These are phyloP conservation scores for Dendrolimus houi DNA, from an alignment of 2,888 invertebrate genomes.

Conservation along the genomic window DNA sequence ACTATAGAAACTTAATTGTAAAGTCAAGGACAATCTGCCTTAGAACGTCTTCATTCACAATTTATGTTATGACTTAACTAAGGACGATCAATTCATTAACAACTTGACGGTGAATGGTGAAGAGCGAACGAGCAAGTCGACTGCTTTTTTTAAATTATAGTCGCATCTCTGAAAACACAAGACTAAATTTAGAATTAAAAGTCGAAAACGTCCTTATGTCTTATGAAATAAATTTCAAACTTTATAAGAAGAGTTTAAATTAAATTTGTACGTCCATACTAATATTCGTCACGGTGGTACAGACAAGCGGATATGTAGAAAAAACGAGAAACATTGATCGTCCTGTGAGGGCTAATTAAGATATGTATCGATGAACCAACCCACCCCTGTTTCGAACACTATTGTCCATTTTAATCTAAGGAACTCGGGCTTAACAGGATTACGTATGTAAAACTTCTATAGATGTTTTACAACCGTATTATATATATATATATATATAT, in stretches of 20 bases:
- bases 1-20: too few species aligned
- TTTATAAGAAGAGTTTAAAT: constrained; percentile 1
- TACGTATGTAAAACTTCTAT: constrained; percentile 7
- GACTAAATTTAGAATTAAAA: constrained; percentile 6
- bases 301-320: constrained; percentile 41
- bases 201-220: constrained; percentile 3
- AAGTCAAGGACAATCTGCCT: too few species aligned
- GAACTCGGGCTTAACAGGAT: constrained; percentile 15
- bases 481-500: too few species aligned
- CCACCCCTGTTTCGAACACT: constrained; percentile 57
- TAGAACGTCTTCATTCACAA: constrained; percentile 20
- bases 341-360: constrained; percentile 75
- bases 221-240: not conserved
- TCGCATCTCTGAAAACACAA: constrained; percentile 23
- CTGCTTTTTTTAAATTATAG: constrained; percentile 42
- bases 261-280: constrained; percentile 17
- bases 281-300: constrained; percentile 55
- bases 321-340: constrained; percentile 51
- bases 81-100: constrained; percentile 28
- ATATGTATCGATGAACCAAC: constrained; percentile 67
- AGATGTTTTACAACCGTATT: too few species aligned
- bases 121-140: constrained; percentile 33
- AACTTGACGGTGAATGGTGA: constrained; percentile 13
- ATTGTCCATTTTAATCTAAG: constrained; percentile 36
- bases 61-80: constrained; percentile 19